Evolutionary conservation across 2,888 invertebrate genomes (phyloP).

Genomic region (Pecten maximus): DNA sequence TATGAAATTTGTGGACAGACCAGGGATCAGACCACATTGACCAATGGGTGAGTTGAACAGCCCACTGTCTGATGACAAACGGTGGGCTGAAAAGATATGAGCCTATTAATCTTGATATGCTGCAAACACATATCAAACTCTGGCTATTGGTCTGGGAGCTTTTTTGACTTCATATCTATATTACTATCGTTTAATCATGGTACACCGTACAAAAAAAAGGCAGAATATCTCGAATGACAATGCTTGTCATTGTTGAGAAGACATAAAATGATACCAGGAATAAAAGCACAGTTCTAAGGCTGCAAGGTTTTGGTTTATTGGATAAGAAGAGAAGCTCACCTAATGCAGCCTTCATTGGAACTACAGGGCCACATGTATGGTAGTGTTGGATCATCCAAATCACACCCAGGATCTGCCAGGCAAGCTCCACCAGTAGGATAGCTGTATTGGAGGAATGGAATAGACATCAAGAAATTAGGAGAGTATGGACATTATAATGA

Average conservation of each 20-base stretch:
- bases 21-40: too few relatives aligned
- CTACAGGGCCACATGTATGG: conserved; percentile 87
- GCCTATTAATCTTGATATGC: too few relatives aligned
- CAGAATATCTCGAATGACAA: not conserved
- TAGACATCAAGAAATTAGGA: not conserved
- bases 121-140: too few relatives aligned
- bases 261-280: not conserved
- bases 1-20: too few relatives aligned
- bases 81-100: too few relatives aligned
- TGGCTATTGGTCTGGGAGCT: too few relatives aligned
- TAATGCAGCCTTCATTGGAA: conserved; percentile 88
- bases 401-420: conserved; percentile 89
- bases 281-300: not conserved
- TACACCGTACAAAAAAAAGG: not conserved
- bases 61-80: too few relatives aligned
- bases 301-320: not conserved
- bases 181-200: not conserved
- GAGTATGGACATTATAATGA: not conserved
- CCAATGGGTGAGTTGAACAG: too few relatives aligned
- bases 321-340: conserved; percentile 84
- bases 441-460: conserved; percentile 84
- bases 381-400: conserved; percentile 89
- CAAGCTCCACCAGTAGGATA: conserved; percentile 89
- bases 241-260: not conserved
- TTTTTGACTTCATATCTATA: not conserved